Conservation (phyloP, 2,113 vertebrate species). For the Mustelus asterias region DNA sequence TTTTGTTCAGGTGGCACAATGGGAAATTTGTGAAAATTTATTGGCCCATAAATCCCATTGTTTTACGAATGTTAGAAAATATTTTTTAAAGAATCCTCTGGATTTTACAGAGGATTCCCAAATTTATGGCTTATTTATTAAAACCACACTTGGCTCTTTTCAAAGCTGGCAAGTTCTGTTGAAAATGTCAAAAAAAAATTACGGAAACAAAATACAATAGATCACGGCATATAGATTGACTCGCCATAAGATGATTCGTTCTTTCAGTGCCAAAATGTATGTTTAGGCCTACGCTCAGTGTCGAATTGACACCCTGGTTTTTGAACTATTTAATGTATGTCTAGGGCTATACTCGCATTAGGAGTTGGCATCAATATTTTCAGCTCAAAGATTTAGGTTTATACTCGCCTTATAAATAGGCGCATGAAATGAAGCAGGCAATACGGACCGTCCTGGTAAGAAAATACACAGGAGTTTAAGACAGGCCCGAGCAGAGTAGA, state of each 20-base stretch:
- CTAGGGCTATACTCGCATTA: not conserved
- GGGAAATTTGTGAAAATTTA: not conserved
- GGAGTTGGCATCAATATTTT: not conserved
- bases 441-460: not conserved
- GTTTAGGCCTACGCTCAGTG: not conserved
- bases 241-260: not conserved
- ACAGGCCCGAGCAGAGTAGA: not conserved
- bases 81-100: not conserved
- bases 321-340: not conserved
- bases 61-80: not conserved
- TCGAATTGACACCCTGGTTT: too few relatives aligned
- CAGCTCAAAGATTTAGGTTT: not conserved
- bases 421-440: not conserved
- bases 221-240: not conserved
- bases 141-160: not conserved
- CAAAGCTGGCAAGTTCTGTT: not conserved
- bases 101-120: not conserved
- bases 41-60: not conserved
- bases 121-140: not conserved
- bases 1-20: not conserved
- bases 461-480: not conserved
- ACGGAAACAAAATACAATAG: not conserved
- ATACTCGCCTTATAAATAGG: not conserved
- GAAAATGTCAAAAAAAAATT: not conserved
- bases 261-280: not conserved